phyloP scores from a whole-genome alignment of 1,140 invertebrate genomes.

The Atta cephalotes region DNA sequence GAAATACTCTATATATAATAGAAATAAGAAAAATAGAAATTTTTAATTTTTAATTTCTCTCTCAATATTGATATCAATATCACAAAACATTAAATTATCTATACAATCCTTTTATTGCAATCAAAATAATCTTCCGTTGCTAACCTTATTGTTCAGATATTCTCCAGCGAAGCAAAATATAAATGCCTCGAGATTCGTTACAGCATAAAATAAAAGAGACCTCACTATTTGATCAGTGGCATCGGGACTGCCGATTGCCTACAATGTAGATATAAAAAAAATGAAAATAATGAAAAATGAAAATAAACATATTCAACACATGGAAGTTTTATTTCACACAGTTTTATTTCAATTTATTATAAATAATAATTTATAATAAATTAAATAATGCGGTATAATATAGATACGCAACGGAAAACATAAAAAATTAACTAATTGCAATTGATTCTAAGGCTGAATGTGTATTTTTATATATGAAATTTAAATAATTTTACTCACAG shows the following conservation, averaged over 20 bases:
- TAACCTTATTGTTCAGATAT: constrained; percentile 63
- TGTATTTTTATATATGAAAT: neutral
- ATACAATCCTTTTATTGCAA: neutral
- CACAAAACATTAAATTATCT: neutral
- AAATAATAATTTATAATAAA: no score
- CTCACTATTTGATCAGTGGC: constrained; percentile 29
- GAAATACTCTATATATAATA: neutral
- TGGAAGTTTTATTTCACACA: neutral
- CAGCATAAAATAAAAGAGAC: constrained; percentile 47
- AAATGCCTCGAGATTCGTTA: constrained; percentile 62
- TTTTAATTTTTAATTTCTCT: neutral
- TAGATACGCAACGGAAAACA: neutral
- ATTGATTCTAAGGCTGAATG: neutral
- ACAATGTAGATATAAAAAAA: neutral
- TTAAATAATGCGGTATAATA: neutral
- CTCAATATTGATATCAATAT: neutral
- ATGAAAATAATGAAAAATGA: neutral
- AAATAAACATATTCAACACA: neutral
- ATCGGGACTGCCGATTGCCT: constrained; percentile 46
- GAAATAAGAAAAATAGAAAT: neutral
- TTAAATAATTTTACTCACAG: constrained; percentile 33
- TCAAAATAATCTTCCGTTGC: neutral
- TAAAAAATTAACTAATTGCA: neutral
- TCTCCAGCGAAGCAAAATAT: constrained; percentile 67
- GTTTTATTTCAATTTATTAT: neutral